Conservation (phyloP, 2,113 vertebrate species). For the Petroica traversi region DNA sequence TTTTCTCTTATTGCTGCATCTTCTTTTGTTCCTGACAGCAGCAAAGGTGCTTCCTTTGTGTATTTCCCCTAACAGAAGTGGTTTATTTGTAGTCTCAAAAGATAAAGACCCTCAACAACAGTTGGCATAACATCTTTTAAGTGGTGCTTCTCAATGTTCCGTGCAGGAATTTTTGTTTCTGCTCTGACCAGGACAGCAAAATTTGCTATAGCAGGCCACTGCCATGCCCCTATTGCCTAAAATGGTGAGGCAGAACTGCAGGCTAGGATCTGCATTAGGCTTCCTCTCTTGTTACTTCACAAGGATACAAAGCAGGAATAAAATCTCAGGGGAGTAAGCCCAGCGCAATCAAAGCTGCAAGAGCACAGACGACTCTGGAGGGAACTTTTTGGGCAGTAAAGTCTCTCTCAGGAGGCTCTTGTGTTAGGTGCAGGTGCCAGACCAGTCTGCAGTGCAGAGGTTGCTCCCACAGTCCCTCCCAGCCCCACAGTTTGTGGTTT, state of each 20-base stretch:
- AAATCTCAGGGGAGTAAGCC: not conserved
- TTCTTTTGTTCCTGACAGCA: not conserved
- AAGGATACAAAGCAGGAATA: not conserved
- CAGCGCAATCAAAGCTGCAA: not conserved
- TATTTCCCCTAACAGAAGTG: not conserved
- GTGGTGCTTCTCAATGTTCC: not conserved
- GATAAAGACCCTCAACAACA: not conserved
- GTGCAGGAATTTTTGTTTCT: not conserved
- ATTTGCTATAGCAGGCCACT: not conserved
- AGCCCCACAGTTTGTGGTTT: slow-evolving; percentile 12
- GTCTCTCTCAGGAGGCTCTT: not conserved
- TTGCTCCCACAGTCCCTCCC: slow-evolving; percentile 33
- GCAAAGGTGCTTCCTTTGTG: not conserved
- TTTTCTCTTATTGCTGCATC: not conserved
- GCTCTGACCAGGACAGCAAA: not conserved
- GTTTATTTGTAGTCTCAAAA: not conserved
- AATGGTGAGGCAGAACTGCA: not conserved
- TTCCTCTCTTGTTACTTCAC: not conserved
- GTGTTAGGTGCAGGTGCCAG: not conserved
- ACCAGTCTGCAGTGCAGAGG: not conserved
- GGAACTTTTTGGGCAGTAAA: not conserved
- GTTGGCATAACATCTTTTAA: not conserved
- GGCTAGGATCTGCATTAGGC: not conserved
- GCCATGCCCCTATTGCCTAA: not conserved
- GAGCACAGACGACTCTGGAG: not conserved